Percentiles rank a stretch among this genome's conserved stretches.
Conservation (phyloP, 2,888 invertebrate genomes). For the Caenorhabditis auriculariae region DNA sequence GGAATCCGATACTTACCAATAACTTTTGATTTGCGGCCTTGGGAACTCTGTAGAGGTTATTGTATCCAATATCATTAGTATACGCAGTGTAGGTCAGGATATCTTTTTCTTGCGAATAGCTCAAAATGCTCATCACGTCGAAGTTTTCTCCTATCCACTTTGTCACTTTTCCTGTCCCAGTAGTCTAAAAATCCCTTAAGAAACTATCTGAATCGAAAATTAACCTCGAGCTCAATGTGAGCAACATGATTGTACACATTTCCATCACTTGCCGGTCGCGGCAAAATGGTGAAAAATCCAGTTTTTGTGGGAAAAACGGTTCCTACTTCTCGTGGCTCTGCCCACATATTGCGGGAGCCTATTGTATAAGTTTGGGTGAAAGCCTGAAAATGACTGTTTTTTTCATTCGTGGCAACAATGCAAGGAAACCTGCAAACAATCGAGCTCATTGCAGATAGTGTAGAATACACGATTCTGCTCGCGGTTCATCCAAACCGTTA, state of each 20-base stretch:
- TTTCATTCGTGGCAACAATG: background rate
- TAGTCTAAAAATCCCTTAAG: slow-evolving; percentile 8
- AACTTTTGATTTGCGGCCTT: slow-evolving; percentile 15
- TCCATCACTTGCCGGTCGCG: slow-evolving; percentile 59
- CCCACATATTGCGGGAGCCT: slow-evolving; percentile 42
- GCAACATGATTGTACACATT: slow-evolving; percentile 65
- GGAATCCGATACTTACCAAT: slow-evolving; percentile 2
- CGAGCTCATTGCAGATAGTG: slow-evolving; percentile 42
- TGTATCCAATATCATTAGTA: slow-evolving; percentile 22
- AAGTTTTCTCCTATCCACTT: slow-evolving; percentile 63
- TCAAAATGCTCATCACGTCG: slow-evolving; percentile 64
- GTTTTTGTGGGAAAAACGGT: slow-evolving; percentile 44
- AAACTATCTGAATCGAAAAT: slow-evolving; percentile 11
- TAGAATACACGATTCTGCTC: slow-evolving; percentile 44
- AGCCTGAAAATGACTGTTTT: slow-evolving; percentile 24
- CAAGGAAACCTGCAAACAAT: slow-evolving; percentile 7
- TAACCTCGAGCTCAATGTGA: slow-evolving; percentile 61
- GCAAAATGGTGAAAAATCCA: slow-evolving; percentile 64
- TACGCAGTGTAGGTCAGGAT: slow-evolving; percentile 20
- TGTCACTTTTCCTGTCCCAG: slow-evolving; percentile 30
- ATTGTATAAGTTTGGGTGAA: slow-evolving; percentile 34
- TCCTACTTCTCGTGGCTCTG: slow-evolving; percentile 42
- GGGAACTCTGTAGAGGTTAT: slow-evolving; percentile 12
- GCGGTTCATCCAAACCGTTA: slow-evolving; percentile 51
- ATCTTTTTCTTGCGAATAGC: slow-evolving; percentile 55